Percentiles rank a stretch among this genome's conserved stretches.
These are phyloP conservation scores for Ammospiza maritima DNA, from an alignment of 2,797 vertebrate species.

Conservation along the genomic window DNA sequence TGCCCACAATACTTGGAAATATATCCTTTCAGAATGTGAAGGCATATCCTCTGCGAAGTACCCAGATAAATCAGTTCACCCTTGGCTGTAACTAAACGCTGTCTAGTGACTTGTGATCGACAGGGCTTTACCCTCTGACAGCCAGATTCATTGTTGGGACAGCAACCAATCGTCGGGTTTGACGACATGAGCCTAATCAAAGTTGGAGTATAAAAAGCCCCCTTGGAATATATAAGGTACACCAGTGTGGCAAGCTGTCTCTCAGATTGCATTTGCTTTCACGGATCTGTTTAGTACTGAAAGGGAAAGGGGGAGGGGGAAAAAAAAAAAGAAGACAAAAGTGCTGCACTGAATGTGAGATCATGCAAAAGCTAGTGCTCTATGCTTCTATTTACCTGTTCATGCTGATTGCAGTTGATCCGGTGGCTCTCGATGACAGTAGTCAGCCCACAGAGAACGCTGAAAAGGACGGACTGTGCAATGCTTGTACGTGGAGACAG, in stretches of 20 bases:
- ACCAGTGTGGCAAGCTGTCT: conserved; percentile 85
- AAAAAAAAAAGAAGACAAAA: conserved; percentile 32
- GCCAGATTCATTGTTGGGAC: conserved; percentile 93
- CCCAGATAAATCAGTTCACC: conserved; percentile 79
- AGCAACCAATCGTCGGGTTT: conserved; percentile 94
- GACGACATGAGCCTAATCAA: conserved; percentile 93
- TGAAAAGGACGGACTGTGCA: conserved; percentile 88
- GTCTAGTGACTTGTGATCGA: conserved; percentile 86
- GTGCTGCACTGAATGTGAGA: conserved; percentile 74
- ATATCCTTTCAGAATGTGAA: conserved; percentile 65
- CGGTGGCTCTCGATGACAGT: conserved; percentile 85
- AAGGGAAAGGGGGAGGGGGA: conserved; percentile 57
- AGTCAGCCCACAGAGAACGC: conserved; percentile 81
- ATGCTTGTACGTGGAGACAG: conserved; percentile 92
- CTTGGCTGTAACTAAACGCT: conserved; percentile 80
- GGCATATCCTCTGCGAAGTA: conserved; percentile 70
- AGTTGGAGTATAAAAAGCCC: conserved; percentile 96
- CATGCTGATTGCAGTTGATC: conserved; percentile 85
- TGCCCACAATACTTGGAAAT: conserved; percentile 61
- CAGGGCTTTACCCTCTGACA: conserved; percentile 88
- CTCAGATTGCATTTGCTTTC: conserved; percentile 74
- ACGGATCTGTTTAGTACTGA: conserved; percentile 68
- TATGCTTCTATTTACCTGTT: conserved; percentile 84
- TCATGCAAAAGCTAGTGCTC: conserved; percentile 84
- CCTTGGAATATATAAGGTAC: conserved; percentile 91